A percentile compares a stretch with the other conserved stretches of the same genome.
phyloP scores from a whole-genome alignment of 2,888 invertebrate species.

The Galerucella calmariensis region DNA sequence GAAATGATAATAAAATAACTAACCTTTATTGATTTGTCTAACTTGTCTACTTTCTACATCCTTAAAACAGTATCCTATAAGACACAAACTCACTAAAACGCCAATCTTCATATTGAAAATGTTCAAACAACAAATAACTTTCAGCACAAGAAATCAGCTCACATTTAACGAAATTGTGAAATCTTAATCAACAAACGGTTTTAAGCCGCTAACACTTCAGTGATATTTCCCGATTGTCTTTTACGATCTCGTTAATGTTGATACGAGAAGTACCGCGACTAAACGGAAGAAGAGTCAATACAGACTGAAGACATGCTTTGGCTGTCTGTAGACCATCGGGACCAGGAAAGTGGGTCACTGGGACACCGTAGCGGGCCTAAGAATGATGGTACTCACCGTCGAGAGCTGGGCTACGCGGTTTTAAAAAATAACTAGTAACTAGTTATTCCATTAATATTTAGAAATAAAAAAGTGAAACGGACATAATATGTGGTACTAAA shows the following conservation, averaged over 20 bases:
- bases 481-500: background rate
- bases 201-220: slow-evolving; percentile 14
- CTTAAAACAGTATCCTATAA: slow-evolving; percentile 49
- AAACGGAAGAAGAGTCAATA: slow-evolving; percentile 48
- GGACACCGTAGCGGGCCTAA: slow-evolving; percentile 63
- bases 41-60: slow-evolving; percentile 48
- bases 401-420: slow-evolving; percentile 25
- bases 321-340: slow-evolving; percentile 64
- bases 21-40: slow-evolving; percentile 51
- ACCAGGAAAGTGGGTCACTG: slow-evolving; percentile 64
- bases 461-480: background rate
- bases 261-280: slow-evolving; percentile 33
- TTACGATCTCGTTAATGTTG: slow-evolving; percentile 5
- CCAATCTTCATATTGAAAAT: slow-evolving; percentile 53
- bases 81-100: slow-evolving; percentile 54
- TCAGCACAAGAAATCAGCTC: background rate
- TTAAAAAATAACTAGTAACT: slow-evolving; percentile 17
- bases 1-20: slow-evolving; percentile 29
- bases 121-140: slow-evolving; percentile 10
- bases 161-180: background rate
- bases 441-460: slow-evolving; percentile 8
- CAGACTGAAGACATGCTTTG: slow-evolving; percentile 53
- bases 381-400: slow-evolving; percentile 41
- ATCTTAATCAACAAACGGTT: slow-evolving; percentile 8
- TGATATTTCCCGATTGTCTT: slow-evolving; percentile 11